These are phyloP conservation scores for Engraulis encrasicolus DNA, from an alignment of 2,113 vertebrate species.

Conservation along the genomic window DNA sequence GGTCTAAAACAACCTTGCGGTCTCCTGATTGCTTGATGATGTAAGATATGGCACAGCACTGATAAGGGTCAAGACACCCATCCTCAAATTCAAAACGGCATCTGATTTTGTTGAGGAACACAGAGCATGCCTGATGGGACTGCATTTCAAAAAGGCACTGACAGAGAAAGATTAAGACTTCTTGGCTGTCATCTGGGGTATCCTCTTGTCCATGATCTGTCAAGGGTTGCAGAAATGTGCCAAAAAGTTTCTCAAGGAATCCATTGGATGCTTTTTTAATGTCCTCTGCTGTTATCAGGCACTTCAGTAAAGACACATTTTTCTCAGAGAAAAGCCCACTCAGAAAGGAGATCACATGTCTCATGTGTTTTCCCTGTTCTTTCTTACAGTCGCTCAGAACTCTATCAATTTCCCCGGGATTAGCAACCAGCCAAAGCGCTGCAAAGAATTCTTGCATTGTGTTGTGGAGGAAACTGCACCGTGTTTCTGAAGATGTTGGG, in stretches of 20 bases:
- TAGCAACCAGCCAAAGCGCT: conserved; percentile 45
- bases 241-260: conserved; percentile 26
- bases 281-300: conserved; percentile 40
- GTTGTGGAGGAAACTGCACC: conserved; percentile 47
- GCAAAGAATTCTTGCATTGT: conserved; percentile 56
- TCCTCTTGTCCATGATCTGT: neutral
- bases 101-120: conserved; percentile 40
- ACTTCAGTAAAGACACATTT: conserved; percentile 22
- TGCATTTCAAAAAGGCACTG: conserved; percentile 53
- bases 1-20: neutral
- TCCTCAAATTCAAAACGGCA: conserved; percentile 32
- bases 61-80: conserved; percentile 47
- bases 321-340: conserved; percentile 46
- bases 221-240: too few relatives aligned
- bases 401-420: conserved; percentile 34
- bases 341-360: conserved; percentile 45
- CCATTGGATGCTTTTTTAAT: neutral
- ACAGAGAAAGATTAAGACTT: conserved; percentile 42
- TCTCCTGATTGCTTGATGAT: neutral
- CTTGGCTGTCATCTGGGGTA: neutral
- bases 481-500: neutral
- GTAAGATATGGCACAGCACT: neutral
- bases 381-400: conserved; percentile 30
- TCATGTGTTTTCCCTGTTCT: conserved; percentile 47
- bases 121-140: conserved; percentile 35